Evolutionary conservation across 2,888 invertebrate genomes (phyloP).

Genomic region (Cacoxenus indagator): DNA sequence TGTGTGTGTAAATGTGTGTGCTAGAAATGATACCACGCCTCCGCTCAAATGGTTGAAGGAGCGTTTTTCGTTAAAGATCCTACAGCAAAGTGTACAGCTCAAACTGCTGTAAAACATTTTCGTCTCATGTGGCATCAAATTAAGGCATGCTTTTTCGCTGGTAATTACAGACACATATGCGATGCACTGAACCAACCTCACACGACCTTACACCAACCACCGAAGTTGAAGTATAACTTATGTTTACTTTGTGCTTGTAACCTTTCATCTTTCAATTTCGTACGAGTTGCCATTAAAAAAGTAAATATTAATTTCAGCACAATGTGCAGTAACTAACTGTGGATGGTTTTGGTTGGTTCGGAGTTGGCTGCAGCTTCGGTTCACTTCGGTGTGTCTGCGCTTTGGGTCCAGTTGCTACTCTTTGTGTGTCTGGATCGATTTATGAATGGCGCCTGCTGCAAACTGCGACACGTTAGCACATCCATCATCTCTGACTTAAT

Average conservation of each 20-base stretch:
- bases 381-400: too few relatives aligned
- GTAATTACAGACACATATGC: background rate
- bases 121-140: background rate
- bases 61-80: too few relatives aligned
- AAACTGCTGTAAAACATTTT: background rate
- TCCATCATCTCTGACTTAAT: conserved; percentile 3
- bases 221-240: background rate
- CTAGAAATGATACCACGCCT: too few relatives aligned
- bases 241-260: background rate
- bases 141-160: background rate
- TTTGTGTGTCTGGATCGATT: too few relatives aligned
- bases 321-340: background rate
- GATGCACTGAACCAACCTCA: background rate
- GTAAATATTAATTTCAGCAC: conserved; percentile 5
- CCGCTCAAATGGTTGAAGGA: too few relatives aligned
- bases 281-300: background rate
- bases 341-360: background rate
- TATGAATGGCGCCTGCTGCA: too few relatives aligned
- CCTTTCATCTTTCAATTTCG: background rate
- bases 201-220: background rate
- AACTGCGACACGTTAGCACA: background rate
- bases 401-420: too few relatives aligned
- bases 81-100: background rate
- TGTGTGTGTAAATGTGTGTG: too few relatives aligned
- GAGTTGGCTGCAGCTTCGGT: too few relatives aligned